Percentiles rank a stretch among this genome's conserved stretches.
These are phyloP conservation scores for Torymus tubicola DNA, from an alignment of 2,888 invertebrate species.

Conservation along the genomic window DNA sequence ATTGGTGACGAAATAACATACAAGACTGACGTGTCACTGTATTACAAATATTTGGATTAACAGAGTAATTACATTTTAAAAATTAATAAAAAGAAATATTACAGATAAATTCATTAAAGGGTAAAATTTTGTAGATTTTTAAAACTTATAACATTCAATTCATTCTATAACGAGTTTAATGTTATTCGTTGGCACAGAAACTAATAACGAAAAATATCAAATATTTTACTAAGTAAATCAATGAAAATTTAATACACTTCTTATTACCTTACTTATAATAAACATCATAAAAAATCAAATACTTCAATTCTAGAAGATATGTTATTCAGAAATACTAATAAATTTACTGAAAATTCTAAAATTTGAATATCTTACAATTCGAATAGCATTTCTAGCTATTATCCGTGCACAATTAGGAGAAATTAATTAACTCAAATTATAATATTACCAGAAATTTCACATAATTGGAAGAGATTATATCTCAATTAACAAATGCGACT, in stretches of 20 bases:
- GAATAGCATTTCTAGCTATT: slow-evolving; percentile 11
- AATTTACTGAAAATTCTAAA: too few relatives aligned
- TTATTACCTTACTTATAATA: neutral
- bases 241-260: neutral
- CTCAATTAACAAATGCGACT: too few relatives aligned
- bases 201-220: neutral
- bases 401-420: neutral
- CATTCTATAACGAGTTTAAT: neutral
- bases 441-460: too few relatives aligned
- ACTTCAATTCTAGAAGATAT: neutral
- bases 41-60: neutral
- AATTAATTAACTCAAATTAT: neutral
- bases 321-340: too few relatives aligned
- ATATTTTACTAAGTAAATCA: neutral
- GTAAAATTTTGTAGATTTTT: neutral
- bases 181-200: neutral
- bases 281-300: neutral
- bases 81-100: neutral
- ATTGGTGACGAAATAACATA: slow-evolving; percentile 13
- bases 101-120: neutral
- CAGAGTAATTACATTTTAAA: too few relatives aligned
- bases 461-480: too few relatives aligned
- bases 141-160: neutral
- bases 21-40: slow-evolving; percentile 16
- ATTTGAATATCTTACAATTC: slow-evolving; percentile 15